Conservation (phyloP, 1,140 invertebrate genomes). For the Drosophila ananassae region DNA sequence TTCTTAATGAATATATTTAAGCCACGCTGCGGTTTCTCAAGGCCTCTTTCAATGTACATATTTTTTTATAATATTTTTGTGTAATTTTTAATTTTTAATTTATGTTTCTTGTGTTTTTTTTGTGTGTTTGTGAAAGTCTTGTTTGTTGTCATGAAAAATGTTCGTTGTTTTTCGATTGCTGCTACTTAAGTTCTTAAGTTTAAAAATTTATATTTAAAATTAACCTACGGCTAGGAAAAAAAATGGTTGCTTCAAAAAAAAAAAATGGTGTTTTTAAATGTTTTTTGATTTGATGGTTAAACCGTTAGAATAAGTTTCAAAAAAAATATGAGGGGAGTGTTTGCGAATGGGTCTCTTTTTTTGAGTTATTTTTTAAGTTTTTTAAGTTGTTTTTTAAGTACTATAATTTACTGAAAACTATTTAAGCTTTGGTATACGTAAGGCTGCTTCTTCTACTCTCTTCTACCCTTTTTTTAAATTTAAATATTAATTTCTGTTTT, state of each 20-base stretch:
- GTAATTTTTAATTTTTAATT: constrained; percentile 5
- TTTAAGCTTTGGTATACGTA: constrained; percentile 73
- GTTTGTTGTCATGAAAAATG: constrained; percentile 40
- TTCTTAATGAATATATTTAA: constrained; percentile 47
- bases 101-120: constrained; percentile 10
- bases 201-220: constrained; percentile 13
- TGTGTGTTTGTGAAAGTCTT: constrained; percentile 27
- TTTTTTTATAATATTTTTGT: constrained; percentile 7
- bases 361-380: constrained; percentile 12
- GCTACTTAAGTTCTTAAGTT: constrained; percentile 30
- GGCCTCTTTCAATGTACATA: constrained; percentile 70
- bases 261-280: constrained; percentile 16
- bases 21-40: constrained; percentile 74
- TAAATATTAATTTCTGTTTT: not conserved
- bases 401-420: constrained; percentile 54
- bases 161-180: constrained; percentile 37
- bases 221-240: constrained; percentile 23
- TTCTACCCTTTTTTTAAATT: not conserved
- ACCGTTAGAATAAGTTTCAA: constrained; percentile 18
- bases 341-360: constrained; percentile 4
- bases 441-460: constrained; percentile 30
- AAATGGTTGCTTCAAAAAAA: constrained; percentile 11
- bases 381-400: constrained; percentile 20
- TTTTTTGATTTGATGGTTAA: constrained; percentile 25
- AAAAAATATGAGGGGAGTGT: constrained; percentile 15